Percentiles rank a stretch among this genome's conserved stretches.
Evolutionary conservation across 2,888 invertebrate genomes (phyloP).

Genomic region (Atethmia centrago): DNA sequence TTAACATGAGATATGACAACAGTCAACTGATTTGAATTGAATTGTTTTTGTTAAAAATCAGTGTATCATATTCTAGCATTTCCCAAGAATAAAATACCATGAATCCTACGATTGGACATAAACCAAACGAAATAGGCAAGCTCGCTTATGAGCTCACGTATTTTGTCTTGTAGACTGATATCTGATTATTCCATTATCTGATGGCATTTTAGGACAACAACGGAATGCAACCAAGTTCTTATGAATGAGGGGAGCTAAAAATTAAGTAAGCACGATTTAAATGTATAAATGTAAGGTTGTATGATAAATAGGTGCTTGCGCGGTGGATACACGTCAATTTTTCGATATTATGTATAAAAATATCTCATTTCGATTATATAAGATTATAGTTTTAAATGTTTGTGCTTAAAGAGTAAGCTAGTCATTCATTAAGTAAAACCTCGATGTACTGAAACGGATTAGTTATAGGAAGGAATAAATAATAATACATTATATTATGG

Average conservation of each 20-base stretch:
- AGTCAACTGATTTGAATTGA: background rate
- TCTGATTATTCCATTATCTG: background rate
- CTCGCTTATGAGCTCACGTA: background rate
- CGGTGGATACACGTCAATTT: conserved; percentile 88
- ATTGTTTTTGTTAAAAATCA: background rate
- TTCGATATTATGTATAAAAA: conserved; percentile 79
- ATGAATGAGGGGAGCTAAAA: conserved; percentile 61
- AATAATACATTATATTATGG: conserved; percentile 66
- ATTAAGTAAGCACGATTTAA: conserved; percentile 70
- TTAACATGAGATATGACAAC: conserved; percentile 12
- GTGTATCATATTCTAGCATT: background rate
- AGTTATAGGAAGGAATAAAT: conserved; percentile 83
- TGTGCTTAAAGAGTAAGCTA: conserved; percentile 86
- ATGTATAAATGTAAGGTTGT: conserved; percentile 85
- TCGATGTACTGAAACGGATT: conserved; percentile 88
- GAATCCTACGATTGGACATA: background rate
- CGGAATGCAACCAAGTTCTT: background rate
- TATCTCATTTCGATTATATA: conserved; percentile 77
- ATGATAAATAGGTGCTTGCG: conserved; percentile 89
- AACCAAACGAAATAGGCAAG: background rate
- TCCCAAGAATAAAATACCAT: background rate
- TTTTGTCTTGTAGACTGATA: background rate
- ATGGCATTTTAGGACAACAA: background rate
- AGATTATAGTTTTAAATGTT: conserved; percentile 78
- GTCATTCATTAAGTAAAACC: conserved; percentile 81